phyloP scores from a whole-genome alignment of 1,140 invertebrate species.

The Drosophila sechellia region DNA sequence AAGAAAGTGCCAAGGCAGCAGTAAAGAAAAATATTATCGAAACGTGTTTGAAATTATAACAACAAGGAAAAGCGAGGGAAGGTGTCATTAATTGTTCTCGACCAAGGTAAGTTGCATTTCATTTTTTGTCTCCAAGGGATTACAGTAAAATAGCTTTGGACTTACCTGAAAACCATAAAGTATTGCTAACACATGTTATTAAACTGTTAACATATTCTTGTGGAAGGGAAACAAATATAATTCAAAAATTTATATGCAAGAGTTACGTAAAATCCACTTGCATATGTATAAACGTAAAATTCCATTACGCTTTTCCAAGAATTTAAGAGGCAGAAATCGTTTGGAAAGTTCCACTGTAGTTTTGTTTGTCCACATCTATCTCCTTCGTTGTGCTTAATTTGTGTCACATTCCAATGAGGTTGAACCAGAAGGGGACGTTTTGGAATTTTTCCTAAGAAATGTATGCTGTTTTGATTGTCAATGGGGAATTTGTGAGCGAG shows the following conservation, averaged over 20 bases:
- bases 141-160: neutral
- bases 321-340: neutral
- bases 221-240: no score
- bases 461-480: slow-evolving; percentile 49
- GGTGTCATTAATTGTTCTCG: slow-evolving; percentile 1
- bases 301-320: no score
- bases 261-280: no score
- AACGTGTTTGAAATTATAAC: slow-evolving; percentile 56
- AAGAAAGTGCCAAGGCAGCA: slow-evolving; percentile 41
- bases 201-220: neutral
- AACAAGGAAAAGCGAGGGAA: slow-evolving; percentile 26
- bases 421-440: slow-evolving; percentile 14
- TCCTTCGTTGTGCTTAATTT: slow-evolving; percentile 35
- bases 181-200: neutral
- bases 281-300: no score
- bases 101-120: slow-evolving; percentile 8
- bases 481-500: slow-evolving; percentile 17
- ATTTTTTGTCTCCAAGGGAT: neutral
- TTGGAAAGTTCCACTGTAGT: slow-evolving; percentile 1
- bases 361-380: neutral
- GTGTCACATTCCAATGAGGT: slow-evolving; percentile 32
- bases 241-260: no score
- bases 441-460: slow-evolving; percentile 41
- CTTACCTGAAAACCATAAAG: neutral
- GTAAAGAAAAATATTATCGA: slow-evolving; percentile 13